phyloP scores from a whole-genome alignment of 2,797 vertebrate genomes.

The Chelon auratus region DNA sequence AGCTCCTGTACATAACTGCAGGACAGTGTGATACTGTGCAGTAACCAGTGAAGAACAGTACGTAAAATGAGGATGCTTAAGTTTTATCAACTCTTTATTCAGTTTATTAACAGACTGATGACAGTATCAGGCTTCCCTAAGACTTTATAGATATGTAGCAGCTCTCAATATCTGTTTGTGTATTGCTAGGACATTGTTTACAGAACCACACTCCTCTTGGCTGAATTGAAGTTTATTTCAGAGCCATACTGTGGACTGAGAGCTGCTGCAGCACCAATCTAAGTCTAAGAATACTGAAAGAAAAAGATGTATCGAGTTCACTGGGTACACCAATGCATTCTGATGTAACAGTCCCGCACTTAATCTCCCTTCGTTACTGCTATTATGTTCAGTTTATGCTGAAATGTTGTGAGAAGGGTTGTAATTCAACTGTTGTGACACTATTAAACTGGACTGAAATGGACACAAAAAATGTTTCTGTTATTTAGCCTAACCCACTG shows the following conservation, averaged over 20 bases:
- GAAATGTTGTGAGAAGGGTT: no score
- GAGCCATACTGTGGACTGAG: background rate
- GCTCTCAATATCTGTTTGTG: no score
- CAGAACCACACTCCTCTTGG: background rate
- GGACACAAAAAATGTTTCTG: no score
- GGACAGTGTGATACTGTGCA: background rate
- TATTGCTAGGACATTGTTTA: no score
- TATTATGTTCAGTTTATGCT: no score
- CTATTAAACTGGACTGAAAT: no score
- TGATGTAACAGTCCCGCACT: no score
- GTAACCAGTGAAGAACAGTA: constrained; percentile 1
- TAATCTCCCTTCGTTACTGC: no score
- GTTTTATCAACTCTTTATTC: background rate
- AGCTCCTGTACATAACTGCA: constrained; percentile 17
- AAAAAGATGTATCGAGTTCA: background rate
- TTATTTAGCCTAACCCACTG: no score
- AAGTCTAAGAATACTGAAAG: background rate
- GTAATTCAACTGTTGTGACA: no score
- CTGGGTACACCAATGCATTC: no score
- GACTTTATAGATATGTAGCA: background rate
- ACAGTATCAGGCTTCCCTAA: background rate
- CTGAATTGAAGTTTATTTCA: background rate
- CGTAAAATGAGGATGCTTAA: constrained; percentile 3
- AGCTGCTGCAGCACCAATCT: background rate
- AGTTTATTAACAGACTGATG: background rate